phyloP scores from a whole-genome alignment of 2,888 invertebrate genomes.

The Peribatodes rhomboidaria region DNA sequence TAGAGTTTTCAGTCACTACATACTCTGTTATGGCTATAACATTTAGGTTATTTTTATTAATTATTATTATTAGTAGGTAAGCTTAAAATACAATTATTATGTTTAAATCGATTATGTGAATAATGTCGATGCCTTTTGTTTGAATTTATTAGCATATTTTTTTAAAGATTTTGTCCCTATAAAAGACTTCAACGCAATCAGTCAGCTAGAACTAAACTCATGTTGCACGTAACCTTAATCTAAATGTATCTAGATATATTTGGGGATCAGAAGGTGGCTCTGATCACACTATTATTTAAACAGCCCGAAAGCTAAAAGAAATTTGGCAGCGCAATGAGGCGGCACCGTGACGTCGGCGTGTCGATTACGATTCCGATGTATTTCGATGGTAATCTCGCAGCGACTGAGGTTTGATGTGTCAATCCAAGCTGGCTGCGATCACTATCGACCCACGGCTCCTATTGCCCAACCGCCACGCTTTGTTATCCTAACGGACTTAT shows the following conservation, averaged over 20 bases:
- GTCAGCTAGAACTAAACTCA: not conserved
- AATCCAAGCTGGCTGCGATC: slow-evolving; percentile 76
- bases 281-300: slow-evolving; percentile 33
- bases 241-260: not conserved
- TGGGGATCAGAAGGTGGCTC: slow-evolving; percentile 3
- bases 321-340: slow-evolving; percentile 69
- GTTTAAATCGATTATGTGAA: not conserved
- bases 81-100: not conserved
- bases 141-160: not conserved
- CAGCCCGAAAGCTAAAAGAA: slow-evolving; percentile 51
- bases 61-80: not conserved
- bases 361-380: slow-evolving; percentile 78
- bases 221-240: not conserved
- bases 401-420: slow-evolving; percentile 82
- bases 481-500: slow-evolving; percentile 81
- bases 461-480: slow-evolving; percentile 82
- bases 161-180: slow-evolving; percentile 6
- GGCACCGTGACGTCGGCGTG: slow-evolving; percentile 73
- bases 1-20: slow-evolving; percentile 14
- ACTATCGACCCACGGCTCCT: slow-evolving; percentile 78
- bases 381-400: slow-evolving; percentile 77
- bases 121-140: not conserved
- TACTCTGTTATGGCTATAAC: not conserved
- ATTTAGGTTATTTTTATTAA: not conserved
- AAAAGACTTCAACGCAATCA: slow-evolving; percentile 35